Percentiles rank a stretch among this genome's conserved stretches.
These are phyloP conservation scores for Ormyrus thymus DNA, from an alignment of 2,888 invertebrate species.

Conservation along the genomic window DNA sequence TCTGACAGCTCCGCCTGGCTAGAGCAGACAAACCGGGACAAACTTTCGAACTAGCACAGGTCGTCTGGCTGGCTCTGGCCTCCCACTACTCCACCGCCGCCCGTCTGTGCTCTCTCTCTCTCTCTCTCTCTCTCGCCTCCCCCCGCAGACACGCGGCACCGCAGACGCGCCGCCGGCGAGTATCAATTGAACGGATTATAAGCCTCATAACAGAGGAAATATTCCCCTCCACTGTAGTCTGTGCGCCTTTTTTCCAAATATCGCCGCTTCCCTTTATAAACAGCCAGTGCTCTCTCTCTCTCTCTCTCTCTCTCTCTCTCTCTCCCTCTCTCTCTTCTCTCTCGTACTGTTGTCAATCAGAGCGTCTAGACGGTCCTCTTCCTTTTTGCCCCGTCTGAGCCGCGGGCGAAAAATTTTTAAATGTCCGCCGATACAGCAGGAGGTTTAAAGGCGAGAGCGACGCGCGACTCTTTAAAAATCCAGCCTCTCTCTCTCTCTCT, in stretches of 20 bases:
- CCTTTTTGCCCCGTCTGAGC: constrained; percentile 36
- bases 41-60: constrained; percentile 73
- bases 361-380: constrained; percentile 62
- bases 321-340: constrained; percentile 48
- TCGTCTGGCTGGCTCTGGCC: constrained; percentile 68
- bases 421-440: constrained; percentile 21
- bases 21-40: constrained; percentile 71
- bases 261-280: background rate
- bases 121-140: background rate
- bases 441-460: constrained; percentile 22
- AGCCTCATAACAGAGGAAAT: constrained; percentile 37
- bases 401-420: constrained; percentile 36
- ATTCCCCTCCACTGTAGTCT: constrained; percentile 8
- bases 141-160: background rate
- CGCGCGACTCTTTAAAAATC: no score
- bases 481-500: constrained; percentile 52
- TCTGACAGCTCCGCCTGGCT: constrained; percentile 55
- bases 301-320: no score
- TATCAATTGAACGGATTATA: constrained; percentile 50
- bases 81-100: background rate
- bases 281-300: no score
- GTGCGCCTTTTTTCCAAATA: background rate
- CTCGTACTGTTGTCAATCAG: constrained; percentile 67
- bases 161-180: constrained; percentile 2
- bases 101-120: background rate